These are phyloP conservation scores for Drosophila borealis DNA, from an alignment of 2,888 invertebrate genomes.

Conservation along the genomic window DNA sequence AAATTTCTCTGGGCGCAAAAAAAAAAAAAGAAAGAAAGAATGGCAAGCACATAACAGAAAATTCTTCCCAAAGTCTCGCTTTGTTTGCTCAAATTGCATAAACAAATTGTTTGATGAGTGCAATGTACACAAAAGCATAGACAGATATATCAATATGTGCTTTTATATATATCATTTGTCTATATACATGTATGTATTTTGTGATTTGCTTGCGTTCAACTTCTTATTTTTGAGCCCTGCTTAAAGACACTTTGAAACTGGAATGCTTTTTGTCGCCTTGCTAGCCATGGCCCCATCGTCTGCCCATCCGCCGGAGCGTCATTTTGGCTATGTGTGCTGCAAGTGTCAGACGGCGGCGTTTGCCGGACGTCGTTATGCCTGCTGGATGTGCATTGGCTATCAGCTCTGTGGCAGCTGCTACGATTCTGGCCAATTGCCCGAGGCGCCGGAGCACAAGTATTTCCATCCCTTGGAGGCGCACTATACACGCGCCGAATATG, in stretches of 20 bases:
- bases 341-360: conserved; percentile 35
- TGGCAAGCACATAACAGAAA: no score
- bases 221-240: neutral
- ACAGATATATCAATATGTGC: no score
- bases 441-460: conserved; percentile 30
- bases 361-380: conserved; percentile 56
- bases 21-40: no score
- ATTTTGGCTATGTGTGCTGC: conserved; percentile 47
- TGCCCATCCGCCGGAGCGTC: conserved; percentile 30
- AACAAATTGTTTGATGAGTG: no score
- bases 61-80: no score
- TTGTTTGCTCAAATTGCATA: no score
- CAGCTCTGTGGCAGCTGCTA: conserved; percentile 54
- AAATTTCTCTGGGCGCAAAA: no score
- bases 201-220: no score
- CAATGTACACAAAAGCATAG: no score
- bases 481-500: conserved; percentile 45
- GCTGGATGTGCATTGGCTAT: conserved; percentile 46
- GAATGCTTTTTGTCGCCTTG: neutral
- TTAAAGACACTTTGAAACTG: no score
- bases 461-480: conserved; percentile 53
- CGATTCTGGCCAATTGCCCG: conserved; percentile 31
- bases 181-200: no score
- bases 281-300: conserved; percentile 13
- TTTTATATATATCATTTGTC: no score